Evolutionary conservation across 2,888 invertebrate genomes (phyloP).

Genomic region (Salticus scenicus): DNA sequence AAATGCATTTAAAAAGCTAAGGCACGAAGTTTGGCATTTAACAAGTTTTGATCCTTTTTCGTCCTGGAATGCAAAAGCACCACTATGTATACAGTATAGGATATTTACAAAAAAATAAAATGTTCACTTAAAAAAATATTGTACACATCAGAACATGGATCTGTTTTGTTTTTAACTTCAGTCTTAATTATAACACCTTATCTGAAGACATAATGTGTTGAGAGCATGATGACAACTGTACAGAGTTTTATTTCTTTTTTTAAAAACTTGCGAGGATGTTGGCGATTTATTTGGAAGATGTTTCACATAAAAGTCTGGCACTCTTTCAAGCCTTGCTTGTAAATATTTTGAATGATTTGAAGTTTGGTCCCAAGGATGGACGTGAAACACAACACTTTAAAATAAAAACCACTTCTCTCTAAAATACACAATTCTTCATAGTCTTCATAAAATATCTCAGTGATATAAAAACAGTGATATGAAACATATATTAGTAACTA

Average conservation of each 20-base stretch:
- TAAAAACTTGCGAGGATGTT: constrained; percentile 9
- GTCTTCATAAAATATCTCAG: not conserved
- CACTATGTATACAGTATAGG: constrained; percentile 7
- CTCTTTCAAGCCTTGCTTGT: too few relatives aligned
- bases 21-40: constrained; percentile 30
- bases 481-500: constrained; percentile 1
- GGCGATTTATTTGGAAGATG: not conserved
- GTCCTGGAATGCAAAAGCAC: constrained; percentile 24
- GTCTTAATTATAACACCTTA: constrained; percentile 2
- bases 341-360: too few relatives aligned
- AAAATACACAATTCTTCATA: not conserved
- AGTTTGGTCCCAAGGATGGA: not conserved
- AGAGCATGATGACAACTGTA: not conserved
- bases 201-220: not conserved
- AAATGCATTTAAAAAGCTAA: not conserved
- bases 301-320: too few relatives aligned
- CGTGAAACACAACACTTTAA: not conserved
- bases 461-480: not conserved
- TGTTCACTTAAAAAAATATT: not conserved
- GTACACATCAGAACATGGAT: not conserved
- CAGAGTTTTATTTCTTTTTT: not conserved
- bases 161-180: not conserved
- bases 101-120: constrained; percentile 27
- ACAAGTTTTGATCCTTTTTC: not conserved
- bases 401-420: not conserved